A percentile compares a stretch with the other conserved stretches of the same genome.
Evolutionary conservation across 2,113 vertebrate species (phyloP).

Genomic region (Bagarius yarrelli): DNA sequence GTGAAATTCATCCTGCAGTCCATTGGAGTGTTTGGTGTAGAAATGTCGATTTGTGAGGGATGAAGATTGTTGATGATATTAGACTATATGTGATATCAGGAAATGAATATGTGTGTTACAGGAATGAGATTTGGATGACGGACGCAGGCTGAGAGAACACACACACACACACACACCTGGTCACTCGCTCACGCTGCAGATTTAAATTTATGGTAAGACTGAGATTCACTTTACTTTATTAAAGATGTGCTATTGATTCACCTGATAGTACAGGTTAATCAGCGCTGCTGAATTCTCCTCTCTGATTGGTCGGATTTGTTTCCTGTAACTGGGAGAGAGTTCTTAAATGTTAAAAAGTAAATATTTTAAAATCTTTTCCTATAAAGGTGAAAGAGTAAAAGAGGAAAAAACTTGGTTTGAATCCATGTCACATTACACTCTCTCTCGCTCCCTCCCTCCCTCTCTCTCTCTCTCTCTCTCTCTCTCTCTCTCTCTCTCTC

Average conservation of each 20-base stretch:
- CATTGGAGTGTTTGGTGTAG: too few species aligned
- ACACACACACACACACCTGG: conserved; percentile 64
- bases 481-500: not conserved
- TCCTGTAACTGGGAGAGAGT: not conserved
- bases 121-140: conserved; percentile 50
- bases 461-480: not conserved
- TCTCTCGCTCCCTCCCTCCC: not conserved
- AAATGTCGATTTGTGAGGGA: too few species aligned
- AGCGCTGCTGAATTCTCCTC: not conserved
- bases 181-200: conserved; percentile 63
- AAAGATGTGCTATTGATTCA: not conserved
- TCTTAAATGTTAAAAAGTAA: not conserved
- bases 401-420: not conserved
- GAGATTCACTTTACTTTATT: not conserved
- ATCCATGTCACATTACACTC: not conserved
- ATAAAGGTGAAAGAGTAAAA: not conserved
- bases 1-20: too few species aligned
- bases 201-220: conserved; percentile 68
- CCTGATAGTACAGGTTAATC: not conserved
- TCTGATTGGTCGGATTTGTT: not conserved
- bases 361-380: too few species aligned
- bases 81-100: too few species aligned
- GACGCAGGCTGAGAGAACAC: conserved; percentile 48
- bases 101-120: conserved; percentile 42
- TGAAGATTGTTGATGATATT: too few species aligned